Conservation (phyloP, 2,797 vertebrate genomes). For the Thaleichthys pacificus region DNA sequence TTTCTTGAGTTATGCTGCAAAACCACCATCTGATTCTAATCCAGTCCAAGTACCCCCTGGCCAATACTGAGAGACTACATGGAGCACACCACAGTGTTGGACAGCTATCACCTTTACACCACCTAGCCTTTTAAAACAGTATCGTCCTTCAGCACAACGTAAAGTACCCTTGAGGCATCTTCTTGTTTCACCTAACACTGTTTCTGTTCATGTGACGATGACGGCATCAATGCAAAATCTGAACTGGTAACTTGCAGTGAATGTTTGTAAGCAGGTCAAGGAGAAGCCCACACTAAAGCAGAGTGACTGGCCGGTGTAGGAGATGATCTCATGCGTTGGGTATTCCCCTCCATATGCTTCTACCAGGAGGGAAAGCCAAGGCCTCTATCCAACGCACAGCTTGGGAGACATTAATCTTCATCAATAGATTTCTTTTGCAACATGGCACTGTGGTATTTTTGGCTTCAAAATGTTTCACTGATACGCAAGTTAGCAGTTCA, state of each 20-base stretch:
- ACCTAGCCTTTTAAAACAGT: neutral
- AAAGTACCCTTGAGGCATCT: neutral
- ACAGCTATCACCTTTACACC: neutral
- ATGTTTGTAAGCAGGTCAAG: neutral
- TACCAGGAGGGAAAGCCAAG: constrained; percentile 8
- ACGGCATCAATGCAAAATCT: too few species aligned
- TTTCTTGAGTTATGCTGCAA: neutral
- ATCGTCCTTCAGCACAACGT: neutral
- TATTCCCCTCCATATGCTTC: constrained; percentile 17
- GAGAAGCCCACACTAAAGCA: neutral
- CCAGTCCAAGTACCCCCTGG: constrained; percentile 9
- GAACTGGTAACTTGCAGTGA: too few species aligned
- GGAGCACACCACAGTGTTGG: neutral
- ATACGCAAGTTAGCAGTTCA: neutral
- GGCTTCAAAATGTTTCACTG: neutral
- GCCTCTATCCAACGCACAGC: constrained; percentile 11
- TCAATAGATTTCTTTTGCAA: constrained; percentile 6
- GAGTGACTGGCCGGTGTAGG: neutral
- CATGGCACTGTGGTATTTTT: neutral
- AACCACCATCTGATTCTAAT: constrained; percentile 2
- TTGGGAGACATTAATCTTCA: constrained; percentile 9
- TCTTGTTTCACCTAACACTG: neutral
- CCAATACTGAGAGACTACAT: constrained; percentile 9
- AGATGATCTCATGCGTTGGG: constrained; percentile 28
- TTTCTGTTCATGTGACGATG: neutral